Base-by-base conservation (phyloP, 2,797 vertebrate species). In the Pipistrellus pygmaeus region DNA sequence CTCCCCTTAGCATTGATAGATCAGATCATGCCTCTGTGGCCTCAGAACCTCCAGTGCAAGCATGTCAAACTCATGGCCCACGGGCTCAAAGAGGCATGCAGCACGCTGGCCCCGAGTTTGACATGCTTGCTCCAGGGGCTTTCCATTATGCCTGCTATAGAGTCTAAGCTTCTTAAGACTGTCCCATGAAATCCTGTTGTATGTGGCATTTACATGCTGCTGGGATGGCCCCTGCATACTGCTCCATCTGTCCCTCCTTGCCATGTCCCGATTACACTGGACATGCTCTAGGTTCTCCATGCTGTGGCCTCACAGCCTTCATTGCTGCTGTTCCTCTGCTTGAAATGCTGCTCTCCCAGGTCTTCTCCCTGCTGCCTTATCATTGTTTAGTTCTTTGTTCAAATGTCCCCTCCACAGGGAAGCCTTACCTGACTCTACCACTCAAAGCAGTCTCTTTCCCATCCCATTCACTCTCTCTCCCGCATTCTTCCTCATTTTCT, bases 191-290 rank as follows among this genome's bases (percentile, higher is more conserved):
- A 25, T 9, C 4, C 32, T 44, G 18, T 14, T n/a, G 20, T 17
- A 10, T 23, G 15, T 4, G 18, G 3, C 5, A 4, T 57, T 1
- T 32, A 1, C 6, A 10, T 0, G 4, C 9, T 51, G 9, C 10
- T 38, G 27, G 55, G 41, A 30, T 6, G 4, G 9, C 5, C 30
- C 6, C 18, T 18, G 5, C 15, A n/a, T 5, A 2, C 41, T 25
- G 21, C 0, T 30, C 35, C 3, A 9, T n/a, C 30, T 57, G 18
- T 2, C 2, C 20, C 18, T 55, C 44, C 41, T 8, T 1, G 6
- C 20, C 4, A 13, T 12, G 35, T 10, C 6, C n/a, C 10, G 44
- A 35, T 23, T 41, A 25, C 25, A 12, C 23, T 27, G 2, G n/a
- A 6, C 32, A 0, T 2, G 20, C 4, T 23, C 55, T n/a, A 38